Evolutionary conservation across 2,113 vertebrate species (phyloP).

Genomic region (Bos taurus): ARS-UCD2.0 NC_037357.1:19061501-19062000

Average conservation of each 20-base stretch:
- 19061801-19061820: no score
- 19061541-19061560: neutral
- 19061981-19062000: neutral
- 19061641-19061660: neutral
- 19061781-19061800: no score
- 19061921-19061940: neutral
- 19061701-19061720: no score
- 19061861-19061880: no score
- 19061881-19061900: no score
- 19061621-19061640: neutral
- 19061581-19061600: neutral
- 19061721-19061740: no score
- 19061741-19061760: no score
- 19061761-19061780: no score
- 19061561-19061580: neutral
- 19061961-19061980: neutral
- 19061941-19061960: neutral
- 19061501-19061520: neutral
- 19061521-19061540: neutral
- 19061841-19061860: accelerated
- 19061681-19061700: no score
- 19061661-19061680: no score
- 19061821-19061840: no score
- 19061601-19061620: neutral
- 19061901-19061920: neutral